Evolutionary conservation across 2,888 invertebrate species (phyloP).

Genomic region (Caenorhabditis drosophilae): DNA sequence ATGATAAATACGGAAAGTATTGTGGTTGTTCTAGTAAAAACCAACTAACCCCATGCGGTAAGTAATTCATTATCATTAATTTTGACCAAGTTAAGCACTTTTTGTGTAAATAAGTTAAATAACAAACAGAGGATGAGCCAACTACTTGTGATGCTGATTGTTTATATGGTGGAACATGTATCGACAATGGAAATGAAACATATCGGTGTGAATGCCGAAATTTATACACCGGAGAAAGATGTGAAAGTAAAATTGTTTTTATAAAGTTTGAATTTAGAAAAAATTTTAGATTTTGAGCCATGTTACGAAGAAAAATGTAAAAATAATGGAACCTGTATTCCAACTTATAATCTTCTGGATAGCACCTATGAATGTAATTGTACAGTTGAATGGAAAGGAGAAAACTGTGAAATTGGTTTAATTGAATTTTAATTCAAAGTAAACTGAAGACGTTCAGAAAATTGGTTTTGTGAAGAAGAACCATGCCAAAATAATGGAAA

Average conservation of each 20-base stretch:
- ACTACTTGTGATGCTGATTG: too few species aligned
- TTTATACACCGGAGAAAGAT: slow-evolving; percentile 21
- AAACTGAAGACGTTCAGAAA: too few species aligned
- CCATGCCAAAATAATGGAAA: too few species aligned
- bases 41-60: slow-evolving; percentile 26
- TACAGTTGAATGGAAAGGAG: slow-evolving; percentile 19
- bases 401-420: slow-evolving; percentile 23
- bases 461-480: too few species aligned
- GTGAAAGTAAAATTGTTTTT: too few species aligned
- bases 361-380: slow-evolving; percentile 29
- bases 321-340: slow-evolving; percentile 33
- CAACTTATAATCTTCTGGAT: slow-evolving; percentile 19
- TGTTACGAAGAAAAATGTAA: slow-evolving; percentile 26
- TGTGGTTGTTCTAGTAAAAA: slow-evolving; percentile 29
- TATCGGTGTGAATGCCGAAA: slow-evolving; percentile 27
- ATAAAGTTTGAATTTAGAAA: too few species aligned
- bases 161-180: slow-evolving; percentile 35
- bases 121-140: too few species aligned
- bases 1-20: slow-evolving; percentile 33
- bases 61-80: too few species aligned
- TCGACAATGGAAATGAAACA: slow-evolving; percentile 24
- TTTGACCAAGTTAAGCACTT: too few species aligned
- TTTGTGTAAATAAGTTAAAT: too few species aligned
- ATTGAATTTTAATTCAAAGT: too few species aligned
- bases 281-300: too few species aligned